Evolutionary conservation across 2,797 vertebrate genomes (phyloP).

Genomic region (Paramormyrops hopkinsi): DNA sequence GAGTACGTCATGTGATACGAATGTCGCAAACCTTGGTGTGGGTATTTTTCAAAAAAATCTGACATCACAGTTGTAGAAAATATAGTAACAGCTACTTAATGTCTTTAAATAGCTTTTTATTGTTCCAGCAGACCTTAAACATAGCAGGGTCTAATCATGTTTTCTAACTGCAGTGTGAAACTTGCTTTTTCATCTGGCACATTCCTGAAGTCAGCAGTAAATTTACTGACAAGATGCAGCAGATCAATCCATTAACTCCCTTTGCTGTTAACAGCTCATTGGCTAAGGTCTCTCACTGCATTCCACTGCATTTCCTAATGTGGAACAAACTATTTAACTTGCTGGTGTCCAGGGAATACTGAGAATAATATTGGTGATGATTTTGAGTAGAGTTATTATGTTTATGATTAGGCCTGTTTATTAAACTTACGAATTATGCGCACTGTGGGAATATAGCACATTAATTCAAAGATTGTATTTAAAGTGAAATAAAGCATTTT

Average conservation of each 20-base stretch:
- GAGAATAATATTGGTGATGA: background rate
- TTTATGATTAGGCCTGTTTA: background rate
- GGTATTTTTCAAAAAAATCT: background rate
- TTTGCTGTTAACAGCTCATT: constrained; percentile 61
- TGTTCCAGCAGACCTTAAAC: constrained; percentile 19
- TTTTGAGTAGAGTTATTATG: background rate
- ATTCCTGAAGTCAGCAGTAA: constrained; percentile 72
- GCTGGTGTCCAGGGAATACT: background rate
- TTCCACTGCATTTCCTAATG: constrained; percentile 49
- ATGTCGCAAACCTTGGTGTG: background rate
- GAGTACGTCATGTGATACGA: background rate
- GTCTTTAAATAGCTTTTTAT: constrained; percentile 15
- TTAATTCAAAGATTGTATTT: background rate
- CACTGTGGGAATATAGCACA: background rate
- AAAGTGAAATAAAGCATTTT: background rate
- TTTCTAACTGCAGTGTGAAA: constrained; percentile 33
- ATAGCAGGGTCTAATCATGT: constrained; percentile 17
- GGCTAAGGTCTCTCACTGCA: constrained; percentile 48
- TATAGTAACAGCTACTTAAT: background rate
- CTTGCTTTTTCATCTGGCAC: constrained; percentile 72
- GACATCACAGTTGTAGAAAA: background rate
- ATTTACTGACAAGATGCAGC: constrained; percentile 64
- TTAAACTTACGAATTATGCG: background rate
- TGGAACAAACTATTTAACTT: background rate
- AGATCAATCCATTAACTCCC: constrained; percentile 73